These are phyloP conservation scores for Papilio gigon DNA, from an alignment of 2,888 invertebrate species.

Conservation along the genomic window DNA sequence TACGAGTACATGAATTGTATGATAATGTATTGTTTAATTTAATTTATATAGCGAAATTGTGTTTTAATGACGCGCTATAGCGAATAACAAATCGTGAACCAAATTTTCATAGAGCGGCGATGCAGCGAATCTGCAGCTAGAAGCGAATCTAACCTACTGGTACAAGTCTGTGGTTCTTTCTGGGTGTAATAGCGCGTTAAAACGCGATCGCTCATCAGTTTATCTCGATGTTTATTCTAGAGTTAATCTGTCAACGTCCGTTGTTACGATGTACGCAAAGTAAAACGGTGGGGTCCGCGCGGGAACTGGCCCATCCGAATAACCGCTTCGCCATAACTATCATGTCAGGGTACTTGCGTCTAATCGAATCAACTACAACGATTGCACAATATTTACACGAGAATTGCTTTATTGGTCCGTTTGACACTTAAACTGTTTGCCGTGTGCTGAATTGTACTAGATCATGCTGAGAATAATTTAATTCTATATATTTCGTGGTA, in stretches of 20 bases:
- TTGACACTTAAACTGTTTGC: neutral
- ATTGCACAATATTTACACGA: conserved; percentile 13
- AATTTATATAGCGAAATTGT: neutral
- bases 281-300: conserved; percentile 27
- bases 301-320: conserved; percentile 34
- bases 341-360: conserved; percentile 10
- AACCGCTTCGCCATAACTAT: conserved; percentile 30
- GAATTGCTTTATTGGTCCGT: neutral
- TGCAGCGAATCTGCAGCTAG: neutral
- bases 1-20: no score
- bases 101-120: neutral
- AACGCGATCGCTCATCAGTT: neutral
- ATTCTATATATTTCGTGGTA: neutral
- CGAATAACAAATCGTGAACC: neutral
- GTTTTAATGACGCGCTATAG: neutral
- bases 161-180: neutral
- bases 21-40: no score
- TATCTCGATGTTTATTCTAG: neutral
- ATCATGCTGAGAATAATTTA: neutral
- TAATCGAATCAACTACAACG: neutral
- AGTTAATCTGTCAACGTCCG: conserved; percentile 32
- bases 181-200: neutral
- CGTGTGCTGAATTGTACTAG: no score
- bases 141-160: neutral
- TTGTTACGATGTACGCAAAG: conserved; percentile 30